A percentile compares a stretch with the other conserved stretches of the same genome.
Conservation (phyloP, 2,888 invertebrate species). For the Argyresthia goedartella region DNA sequence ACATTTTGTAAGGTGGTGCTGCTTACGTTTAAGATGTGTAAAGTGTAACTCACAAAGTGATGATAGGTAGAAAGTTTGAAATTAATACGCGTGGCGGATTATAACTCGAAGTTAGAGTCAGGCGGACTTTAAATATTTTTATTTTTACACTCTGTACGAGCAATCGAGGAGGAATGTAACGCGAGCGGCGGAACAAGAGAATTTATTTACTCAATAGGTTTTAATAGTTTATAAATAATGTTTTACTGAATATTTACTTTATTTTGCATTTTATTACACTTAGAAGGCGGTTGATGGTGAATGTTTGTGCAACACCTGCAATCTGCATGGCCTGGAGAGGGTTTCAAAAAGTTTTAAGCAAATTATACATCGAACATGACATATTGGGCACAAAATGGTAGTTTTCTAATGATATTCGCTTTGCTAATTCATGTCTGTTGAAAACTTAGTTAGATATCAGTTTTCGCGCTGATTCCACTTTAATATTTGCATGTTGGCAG, state of each 20-base stretch:
- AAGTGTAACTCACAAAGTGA: too few relatives aligned
- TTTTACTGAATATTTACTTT: conserved; percentile 63
- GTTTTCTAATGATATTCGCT: conserved; percentile 33
- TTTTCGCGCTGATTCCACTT: background rate
- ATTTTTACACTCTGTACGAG: conserved; percentile 58
- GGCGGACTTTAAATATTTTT: conserved; percentile 15
- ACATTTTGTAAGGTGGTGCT: background rate
- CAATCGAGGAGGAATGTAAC: conserved; percentile 42
- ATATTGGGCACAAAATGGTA: conserved; percentile 66
- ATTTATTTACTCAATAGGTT: conserved; percentile 70
- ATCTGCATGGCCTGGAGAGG: conserved; percentile 24
- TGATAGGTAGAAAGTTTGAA: too few relatives aligned
- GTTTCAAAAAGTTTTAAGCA: conserved; percentile 46
- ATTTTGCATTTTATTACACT: conserved; percentile 64
- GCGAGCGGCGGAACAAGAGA: conserved; percentile 67
- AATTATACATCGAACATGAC: conserved; percentile 70
- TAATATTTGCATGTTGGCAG: background rate
- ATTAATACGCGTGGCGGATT: too few relatives aligned
- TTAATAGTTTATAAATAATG: conserved; percentile 50
- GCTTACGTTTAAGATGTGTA: too few relatives aligned
- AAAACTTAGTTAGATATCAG: background rate
- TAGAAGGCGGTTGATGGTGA: conserved; percentile 56
- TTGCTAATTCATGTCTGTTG: conserved; percentile 24
- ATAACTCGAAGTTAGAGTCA: too few relatives aligned
- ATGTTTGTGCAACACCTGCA: conserved; percentile 29